These are phyloP conservation scores for Elmis aenea DNA, from an alignment of 2,888 invertebrate species.

Conservation along the genomic window DNA sequence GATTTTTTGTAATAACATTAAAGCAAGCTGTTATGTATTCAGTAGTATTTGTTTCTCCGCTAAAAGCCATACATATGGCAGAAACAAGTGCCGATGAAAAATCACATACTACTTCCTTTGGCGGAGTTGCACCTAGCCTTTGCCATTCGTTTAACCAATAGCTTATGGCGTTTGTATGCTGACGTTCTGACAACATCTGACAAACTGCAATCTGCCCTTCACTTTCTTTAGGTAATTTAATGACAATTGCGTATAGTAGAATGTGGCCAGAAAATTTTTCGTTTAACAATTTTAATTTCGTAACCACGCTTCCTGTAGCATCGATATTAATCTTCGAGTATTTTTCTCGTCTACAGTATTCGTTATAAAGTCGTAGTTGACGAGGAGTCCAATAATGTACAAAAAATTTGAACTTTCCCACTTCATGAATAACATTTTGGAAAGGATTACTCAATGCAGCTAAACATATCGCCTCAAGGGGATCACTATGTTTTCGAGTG, in stretches of 20 bases:
- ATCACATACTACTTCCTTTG: conserved; percentile 13
- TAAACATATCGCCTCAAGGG: background rate
- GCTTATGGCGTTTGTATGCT: conserved; percentile 13
- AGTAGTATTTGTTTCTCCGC: background rate
- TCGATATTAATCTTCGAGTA: conserved; percentile 1
- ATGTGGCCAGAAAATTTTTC: conserved; percentile 4
- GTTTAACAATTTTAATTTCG: background rate
- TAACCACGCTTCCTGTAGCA: background rate
- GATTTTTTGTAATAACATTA: background rate
- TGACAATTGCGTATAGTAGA: conserved; percentile 3
- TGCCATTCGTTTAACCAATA: conserved; percentile 16
- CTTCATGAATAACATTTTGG: conserved; percentile 2
- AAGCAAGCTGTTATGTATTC: background rate
- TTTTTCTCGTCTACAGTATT: background rate
- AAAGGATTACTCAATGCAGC: background rate
- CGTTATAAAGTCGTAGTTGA: conserved; percentile 3
- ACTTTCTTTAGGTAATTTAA: conserved; percentile 4
- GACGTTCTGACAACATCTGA: conserved; percentile 17
- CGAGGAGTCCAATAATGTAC: conserved; percentile 5
- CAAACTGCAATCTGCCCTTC: conserved; percentile 12
- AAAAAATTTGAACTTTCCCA: conserved; percentile 6
- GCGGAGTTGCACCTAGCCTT: conserved; percentile 6
- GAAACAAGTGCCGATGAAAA: conserved; percentile 9
- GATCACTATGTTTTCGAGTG: background rate
- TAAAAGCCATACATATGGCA: conserved; percentile 5